A percentile compares a stretch with the other conserved stretches of the same genome.
Conservation (phyloP, 1,140 invertebrate species). For the Paraescarpia echinospica region DNA sequence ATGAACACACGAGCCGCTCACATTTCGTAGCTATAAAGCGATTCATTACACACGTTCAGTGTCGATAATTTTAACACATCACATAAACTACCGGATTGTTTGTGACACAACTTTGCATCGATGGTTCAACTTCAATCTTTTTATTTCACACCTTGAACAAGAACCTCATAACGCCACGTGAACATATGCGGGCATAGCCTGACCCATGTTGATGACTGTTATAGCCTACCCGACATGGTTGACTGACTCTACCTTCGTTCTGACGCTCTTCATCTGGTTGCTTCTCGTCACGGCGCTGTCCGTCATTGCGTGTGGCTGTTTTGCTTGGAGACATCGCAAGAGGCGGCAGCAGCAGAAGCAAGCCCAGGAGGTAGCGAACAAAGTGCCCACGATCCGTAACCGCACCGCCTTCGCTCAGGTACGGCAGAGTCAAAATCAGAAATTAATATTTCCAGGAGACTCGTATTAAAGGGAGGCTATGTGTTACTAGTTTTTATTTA, state of each 20-base stretch:
- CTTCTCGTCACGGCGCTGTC: background rate
- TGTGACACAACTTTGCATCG: no score
- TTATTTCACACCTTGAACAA: no score
- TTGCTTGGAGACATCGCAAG: background rate
- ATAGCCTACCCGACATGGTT: background rate
- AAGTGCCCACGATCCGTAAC: background rate
- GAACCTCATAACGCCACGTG: no score
- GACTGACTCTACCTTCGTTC: background rate
- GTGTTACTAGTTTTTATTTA: no score
- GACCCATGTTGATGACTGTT: background rate
- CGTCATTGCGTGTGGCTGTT: background rate
- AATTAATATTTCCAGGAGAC: no score
- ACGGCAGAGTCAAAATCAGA: background rate
- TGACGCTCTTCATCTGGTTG: background rate
- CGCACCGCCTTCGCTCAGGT: background rate
- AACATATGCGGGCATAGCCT: no score
- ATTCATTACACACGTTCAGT: no score
- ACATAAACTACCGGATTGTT: no score
- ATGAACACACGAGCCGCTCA: background rate
- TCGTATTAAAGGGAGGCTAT: no score
- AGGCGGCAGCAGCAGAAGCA: background rate
- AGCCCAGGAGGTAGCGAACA: background rate
- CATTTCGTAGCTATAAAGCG: no score
- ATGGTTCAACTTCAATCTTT: no score
- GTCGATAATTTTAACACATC: no score